These are phyloP conservation scores for Drosophila busckii DNA, from an alignment of 1,140 invertebrate species.

Conservation along the genomic window DNA sequence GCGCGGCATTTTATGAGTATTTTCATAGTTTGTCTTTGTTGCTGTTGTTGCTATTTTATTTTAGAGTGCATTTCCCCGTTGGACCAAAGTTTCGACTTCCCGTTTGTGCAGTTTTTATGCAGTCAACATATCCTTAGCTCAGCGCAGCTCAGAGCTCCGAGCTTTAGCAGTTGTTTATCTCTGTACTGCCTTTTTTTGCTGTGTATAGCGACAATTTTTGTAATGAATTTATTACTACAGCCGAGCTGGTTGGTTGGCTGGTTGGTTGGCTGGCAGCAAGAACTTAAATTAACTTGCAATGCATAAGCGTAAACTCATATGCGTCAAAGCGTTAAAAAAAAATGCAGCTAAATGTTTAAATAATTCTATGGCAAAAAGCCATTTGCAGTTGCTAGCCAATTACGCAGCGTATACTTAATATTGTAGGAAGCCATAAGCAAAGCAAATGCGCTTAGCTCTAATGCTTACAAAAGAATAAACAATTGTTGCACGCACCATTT, in stretches of 20 bases:
- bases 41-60: slow-evolving; percentile 31
- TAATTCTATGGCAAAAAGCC: slow-evolving; percentile 19
- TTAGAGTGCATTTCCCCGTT: slow-evolving; percentile 63
- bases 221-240: slow-evolving; percentile 73
- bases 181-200: too few species aligned
- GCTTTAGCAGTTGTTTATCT: slow-evolving; percentile 65
- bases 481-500: slow-evolving; percentile 59
- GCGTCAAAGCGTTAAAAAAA: too few species aligned
- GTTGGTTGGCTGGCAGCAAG: slow-evolving; percentile 39
- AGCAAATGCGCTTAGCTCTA: slow-evolving; percentile 20
- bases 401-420: slow-evolving; percentile 36
- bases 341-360: slow-evolving; percentile 7
- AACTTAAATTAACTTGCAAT: slow-evolving; percentile 70
- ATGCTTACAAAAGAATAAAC: slow-evolving; percentile 53
- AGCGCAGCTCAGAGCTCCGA: too few species aligned
- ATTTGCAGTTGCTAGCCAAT: slow-evolving; percentile 19
- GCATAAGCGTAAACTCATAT: too few species aligned
- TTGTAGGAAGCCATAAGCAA: slow-evolving; percentile 11
- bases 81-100: slow-evolving; percentile 67
- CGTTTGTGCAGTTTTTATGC: slow-evolving; percentile 53
- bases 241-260: too few species aligned
- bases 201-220: slow-evolving; percentile 70
- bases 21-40: slow-evolving; percentile 31
- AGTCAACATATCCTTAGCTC: slow-evolving; percentile 37
- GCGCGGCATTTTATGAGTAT: slow-evolving; percentile 54